Conservation (phyloP, 2,797 vertebrate species). For the Pyrrhura leucotis region DNA sequence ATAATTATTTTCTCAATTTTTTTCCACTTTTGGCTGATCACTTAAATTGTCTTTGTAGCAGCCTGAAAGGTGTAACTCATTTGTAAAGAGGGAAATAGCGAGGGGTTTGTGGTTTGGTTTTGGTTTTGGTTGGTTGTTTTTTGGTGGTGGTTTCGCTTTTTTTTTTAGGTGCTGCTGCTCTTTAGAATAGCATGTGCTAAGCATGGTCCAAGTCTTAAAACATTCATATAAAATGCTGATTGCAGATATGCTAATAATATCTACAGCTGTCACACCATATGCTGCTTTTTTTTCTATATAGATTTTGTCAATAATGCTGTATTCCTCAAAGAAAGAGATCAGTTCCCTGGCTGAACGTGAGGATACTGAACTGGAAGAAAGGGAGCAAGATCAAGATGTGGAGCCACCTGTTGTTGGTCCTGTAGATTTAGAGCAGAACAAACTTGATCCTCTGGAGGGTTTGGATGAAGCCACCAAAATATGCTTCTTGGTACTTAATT, state of each 20-base stretch:
- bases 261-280: conserved; percentile 5
- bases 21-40: neutral
- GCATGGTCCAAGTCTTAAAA: neutral
- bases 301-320: conserved; percentile 97
- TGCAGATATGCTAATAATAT: neutral
- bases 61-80: neutral
- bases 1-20: neutral
- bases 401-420: conserved; percentile 83
- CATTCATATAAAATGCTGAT: neutral
- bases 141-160: neutral
- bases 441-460: conserved; percentile 90
- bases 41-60: neutral
- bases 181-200: neutral
- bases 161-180: neutral
- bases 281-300: conserved; percentile 9
- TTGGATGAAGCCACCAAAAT: conserved; percentile 96
- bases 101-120: neutral
- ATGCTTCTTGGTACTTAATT: conserved; percentile 89
- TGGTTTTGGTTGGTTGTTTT: neutral
- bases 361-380: conserved; percentile 80
- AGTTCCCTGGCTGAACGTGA: conserved; percentile 85
- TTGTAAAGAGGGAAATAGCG: neutral
- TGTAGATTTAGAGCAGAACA: conserved; percentile 83
- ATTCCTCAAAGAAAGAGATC: conserved; percentile 95
- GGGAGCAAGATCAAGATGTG: conserved; percentile 84